phyloP scores from a whole-genome alignment of 2,113 vertebrate genomes.

The Corythoichthys haematopterus region DNA sequence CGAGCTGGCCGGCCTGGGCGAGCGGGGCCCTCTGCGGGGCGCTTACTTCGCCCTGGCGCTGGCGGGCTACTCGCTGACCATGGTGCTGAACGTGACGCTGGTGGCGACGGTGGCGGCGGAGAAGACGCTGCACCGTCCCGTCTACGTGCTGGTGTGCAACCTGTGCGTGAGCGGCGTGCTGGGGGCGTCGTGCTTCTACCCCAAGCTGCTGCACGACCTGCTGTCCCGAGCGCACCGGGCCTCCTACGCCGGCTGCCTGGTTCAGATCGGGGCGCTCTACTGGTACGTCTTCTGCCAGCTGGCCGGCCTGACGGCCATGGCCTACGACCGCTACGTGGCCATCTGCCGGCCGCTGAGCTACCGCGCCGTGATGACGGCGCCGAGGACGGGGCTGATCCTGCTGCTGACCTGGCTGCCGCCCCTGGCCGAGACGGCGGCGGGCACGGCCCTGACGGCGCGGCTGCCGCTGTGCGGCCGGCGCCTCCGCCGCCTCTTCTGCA shows the following conservation, averaged over 20 bases:
- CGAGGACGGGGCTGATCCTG: not conserved
- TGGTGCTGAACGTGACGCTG: not conserved
- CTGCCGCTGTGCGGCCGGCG: not conserved
- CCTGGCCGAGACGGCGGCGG: not conserved
- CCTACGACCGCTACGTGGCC: constrained; percentile 7
- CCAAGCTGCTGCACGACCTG: not conserved
- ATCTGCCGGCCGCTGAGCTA: not conserved
- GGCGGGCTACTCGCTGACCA: not conserved
- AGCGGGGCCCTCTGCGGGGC: too few species aligned
- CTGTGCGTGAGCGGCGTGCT: not conserved
- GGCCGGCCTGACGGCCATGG: not conserved
- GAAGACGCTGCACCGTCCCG: not conserved
- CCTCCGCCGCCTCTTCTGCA: not conserved
- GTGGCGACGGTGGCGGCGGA: not conserved
- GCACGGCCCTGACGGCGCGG: not conserved
- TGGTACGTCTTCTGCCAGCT: not conserved
- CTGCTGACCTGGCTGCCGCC: not conserved
- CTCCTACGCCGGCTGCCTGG: not conserved
- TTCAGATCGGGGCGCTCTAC: not conserved
- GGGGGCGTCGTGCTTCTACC: not conserved
- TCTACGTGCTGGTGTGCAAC: not conserved
- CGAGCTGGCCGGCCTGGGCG: not conserved
- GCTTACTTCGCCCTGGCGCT: not conserved
- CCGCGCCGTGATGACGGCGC: not conserved
- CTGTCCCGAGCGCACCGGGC: not conserved